Evolutionary conservation across 35 echinoderm and acorn worm species (phyloP), one percentile per base, ranked within the genome.

Genomic region (Amphiura filiformis): DNA sequence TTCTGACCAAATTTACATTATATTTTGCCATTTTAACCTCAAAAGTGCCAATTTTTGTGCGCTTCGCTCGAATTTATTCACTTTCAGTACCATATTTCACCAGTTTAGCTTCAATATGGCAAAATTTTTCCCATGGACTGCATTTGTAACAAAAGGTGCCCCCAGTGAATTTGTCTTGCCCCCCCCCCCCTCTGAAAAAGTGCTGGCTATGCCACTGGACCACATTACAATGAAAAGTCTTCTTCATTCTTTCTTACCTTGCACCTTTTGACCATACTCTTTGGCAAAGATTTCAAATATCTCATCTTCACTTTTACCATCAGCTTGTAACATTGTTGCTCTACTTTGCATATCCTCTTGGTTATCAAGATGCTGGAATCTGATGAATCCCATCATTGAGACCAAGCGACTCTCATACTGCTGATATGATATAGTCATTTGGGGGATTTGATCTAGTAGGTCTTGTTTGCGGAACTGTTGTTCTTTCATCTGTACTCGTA

Each of bases 271-370:
- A 12, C 56, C 47, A 35, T 97, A 88, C 37, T 94, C 92, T 13
- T 81, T 75, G 1, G 78, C 76, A 52, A 97, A 89, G 14, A 75
- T 75, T 23, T 89, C 81, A 38, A 89, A 80, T 4, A 94, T 87
- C 79, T 97, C 86, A 65, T 97, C 92, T 28, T 91, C 86, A 37
- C 84, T 92, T 77, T 94, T 97, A 0, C 95, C 95, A 22, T 97
- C 95, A 35, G 39, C 82, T 65, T 84, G 38, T 77, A 94, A 78
- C 83, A 81, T 84, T 9, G 57, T 64, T 41, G 52, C 91, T 31
- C 86, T 94, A 34, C 86, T 84, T 49, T 91, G 76, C 18, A 87
- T 70, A 64, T 94, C 84, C 41, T 91, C 81, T 22, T 86, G 76
- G 35, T 83, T 82, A n/a, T 91, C 75, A 13, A 88, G 70, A 88